phyloP scores from a whole-genome alignment of 2,888 invertebrate species.

The Plusia festucae region DNA sequence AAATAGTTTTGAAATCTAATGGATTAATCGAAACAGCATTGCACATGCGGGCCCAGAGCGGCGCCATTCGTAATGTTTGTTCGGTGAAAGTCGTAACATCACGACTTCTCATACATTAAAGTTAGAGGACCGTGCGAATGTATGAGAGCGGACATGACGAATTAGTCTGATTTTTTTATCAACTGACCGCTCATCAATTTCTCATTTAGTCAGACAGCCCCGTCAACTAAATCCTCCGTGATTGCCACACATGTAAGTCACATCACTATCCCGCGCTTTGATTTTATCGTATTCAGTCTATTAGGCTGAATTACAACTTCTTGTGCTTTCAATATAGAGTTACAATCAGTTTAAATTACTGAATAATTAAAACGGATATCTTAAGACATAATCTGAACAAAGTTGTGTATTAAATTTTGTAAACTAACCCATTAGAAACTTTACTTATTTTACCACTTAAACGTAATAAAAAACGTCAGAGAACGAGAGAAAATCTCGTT shows the following conservation, averaged over 20 bases:
- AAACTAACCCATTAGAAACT: slow-evolving; percentile 16
- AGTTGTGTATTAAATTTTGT: slow-evolving; percentile 18
- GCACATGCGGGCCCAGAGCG: slow-evolving; percentile 58
- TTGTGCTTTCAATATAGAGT: background rate
- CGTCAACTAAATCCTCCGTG: slow-evolving; percentile 60
- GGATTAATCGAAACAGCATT: slow-evolving; percentile 60
- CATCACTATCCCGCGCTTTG: slow-evolving; percentile 52
- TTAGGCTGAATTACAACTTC: slow-evolving; percentile 18
- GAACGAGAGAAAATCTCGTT: slow-evolving; percentile 62
- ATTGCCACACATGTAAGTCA: slow-evolving; percentile 55
- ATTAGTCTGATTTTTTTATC: slow-evolving; percentile 72
- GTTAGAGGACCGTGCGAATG: slow-evolving; percentile 83
- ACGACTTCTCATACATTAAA: slow-evolving; percentile 88
- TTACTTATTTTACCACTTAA: slow-evolving; percentile 24
- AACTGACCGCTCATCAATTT: slow-evolving; percentile 80
- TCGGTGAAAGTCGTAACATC: slow-evolving; percentile 84
- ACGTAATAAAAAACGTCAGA: slow-evolving; percentile 39
- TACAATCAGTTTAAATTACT: background rate
- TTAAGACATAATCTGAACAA: slow-evolving; percentile 8
- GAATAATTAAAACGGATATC: slow-evolving; percentile 13
- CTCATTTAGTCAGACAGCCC: slow-evolving; percentile 75
- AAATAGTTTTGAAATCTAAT: slow-evolving; percentile 56
- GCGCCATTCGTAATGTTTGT: slow-evolving; percentile 81
- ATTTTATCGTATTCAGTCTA: slow-evolving; percentile 21
- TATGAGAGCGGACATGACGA: slow-evolving; percentile 65